Evolutionary conservation across 2,113 vertebrate species (phyloP).

Genomic region (Melanocharis versteri): DNA sequence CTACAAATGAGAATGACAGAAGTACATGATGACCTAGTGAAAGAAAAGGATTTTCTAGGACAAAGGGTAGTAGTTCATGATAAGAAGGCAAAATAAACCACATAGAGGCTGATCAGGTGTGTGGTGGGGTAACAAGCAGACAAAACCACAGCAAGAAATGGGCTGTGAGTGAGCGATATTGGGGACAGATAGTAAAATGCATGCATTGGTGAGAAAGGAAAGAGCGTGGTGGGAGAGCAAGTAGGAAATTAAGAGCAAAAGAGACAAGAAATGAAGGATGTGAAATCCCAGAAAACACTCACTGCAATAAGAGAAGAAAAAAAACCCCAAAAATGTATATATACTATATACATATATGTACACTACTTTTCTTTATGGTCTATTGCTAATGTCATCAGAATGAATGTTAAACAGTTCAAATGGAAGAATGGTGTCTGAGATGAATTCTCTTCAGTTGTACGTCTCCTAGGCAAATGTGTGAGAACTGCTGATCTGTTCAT

Average conservation of each 20-base stretch:
- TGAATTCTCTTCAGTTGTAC: not conserved
- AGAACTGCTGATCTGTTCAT: conserved; percentile 41
- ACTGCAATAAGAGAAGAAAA: not conserved
- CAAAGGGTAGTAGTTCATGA: not conserved
- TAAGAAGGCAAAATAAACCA: not conserved
- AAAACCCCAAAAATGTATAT: not conserved
- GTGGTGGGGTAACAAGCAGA: not conserved
- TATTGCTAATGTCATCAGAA: not conserved
- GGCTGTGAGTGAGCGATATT: not conserved
- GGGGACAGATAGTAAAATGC: not conserved
- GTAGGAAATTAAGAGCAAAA: not conserved
- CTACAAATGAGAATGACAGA: conserved; percentile 41
- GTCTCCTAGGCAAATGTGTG: conserved; percentile 28
- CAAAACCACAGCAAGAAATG: not conserved
- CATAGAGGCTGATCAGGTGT: accelerated
- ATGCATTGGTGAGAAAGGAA: not conserved
- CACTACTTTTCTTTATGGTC: not conserved
- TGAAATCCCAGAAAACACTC: not conserved
- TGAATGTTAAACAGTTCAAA: conserved; percentile 3
- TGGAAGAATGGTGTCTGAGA: not conserved
- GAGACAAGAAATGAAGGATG: not conserved
- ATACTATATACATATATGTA: not conserved
- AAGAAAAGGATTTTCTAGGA: conserved; percentile 37
- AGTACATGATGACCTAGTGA: conserved; percentile 45
- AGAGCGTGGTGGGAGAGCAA: not conserved